Conservation (phyloP, 2,113 vertebrate genomes). For the Antigone vipio region DNA sequence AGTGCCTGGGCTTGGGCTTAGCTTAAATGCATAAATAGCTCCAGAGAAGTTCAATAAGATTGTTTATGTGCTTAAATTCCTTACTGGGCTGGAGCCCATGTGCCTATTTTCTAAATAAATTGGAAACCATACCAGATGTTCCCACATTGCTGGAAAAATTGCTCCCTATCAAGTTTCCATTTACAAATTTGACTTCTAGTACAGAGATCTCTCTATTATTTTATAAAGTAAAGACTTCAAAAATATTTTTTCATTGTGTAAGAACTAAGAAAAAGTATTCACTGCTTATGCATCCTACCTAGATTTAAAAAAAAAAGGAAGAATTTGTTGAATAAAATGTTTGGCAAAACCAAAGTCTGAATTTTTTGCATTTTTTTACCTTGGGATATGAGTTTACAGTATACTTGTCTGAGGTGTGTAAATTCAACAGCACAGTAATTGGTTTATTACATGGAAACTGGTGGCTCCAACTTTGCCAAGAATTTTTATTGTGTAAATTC, state of each 20-base stretch:
- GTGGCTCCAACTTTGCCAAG: background rate
- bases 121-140: background rate
- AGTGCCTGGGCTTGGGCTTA: background rate
- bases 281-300: background rate
- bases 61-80: background rate
- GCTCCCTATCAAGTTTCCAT: background rate
- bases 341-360: conserved; percentile 2
- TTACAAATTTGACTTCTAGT: background rate
- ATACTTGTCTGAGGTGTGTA: background rate
- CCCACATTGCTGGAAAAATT: background rate
- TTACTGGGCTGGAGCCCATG: background rate
- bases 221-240: background rate
- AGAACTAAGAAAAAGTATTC: background rate
- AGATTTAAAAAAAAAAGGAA: background rate
- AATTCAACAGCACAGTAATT: background rate
- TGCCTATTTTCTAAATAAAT: conserved; percentile 3
- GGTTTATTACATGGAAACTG: background rate
- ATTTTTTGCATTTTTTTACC: background rate
- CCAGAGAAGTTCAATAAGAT: background rate
- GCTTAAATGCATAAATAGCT: background rate
- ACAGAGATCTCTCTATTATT: background rate
- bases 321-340: background rate
- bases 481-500: conserved; percentile 33
- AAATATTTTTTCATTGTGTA: background rate
- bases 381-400: background rate